Evolutionary conservation across 2,888 invertebrate species (phyloP), one percentile per base, ranked within the genome.

Genomic region (Phlogophora meticulosa): DNA sequence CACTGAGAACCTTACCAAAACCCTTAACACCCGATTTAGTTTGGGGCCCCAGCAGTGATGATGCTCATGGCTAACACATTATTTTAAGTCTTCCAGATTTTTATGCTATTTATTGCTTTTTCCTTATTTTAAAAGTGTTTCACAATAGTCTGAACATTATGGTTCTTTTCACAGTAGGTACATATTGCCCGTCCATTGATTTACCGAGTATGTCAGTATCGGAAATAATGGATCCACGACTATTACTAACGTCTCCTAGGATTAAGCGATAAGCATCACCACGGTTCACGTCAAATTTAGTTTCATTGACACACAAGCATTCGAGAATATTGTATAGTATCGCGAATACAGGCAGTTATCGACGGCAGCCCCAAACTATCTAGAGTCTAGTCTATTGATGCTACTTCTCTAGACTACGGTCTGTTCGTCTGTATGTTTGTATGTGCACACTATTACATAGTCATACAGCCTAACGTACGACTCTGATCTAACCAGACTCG

Each of bases 341-440:
- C 17, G 22, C 34, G 17, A 34, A 49, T 4, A 24, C n/a, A 10
- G 32, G 11, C 48, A 34, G 22, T 17, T 5, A 13, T n/a, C 55
- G 61, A 28, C 28, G 56, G 57, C 74, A 78, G 80, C 75, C 77
- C 76, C 77, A 74, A 72, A 74, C 72, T 57, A 52, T 64, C 65
- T 67, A 78, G 57, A 72, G 52, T 64, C 65, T 67, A 78, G 57
- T 71, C 75, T 82, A 83, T 73, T 74, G 83, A 69, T 68, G 64
- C 79, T 85, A 84, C 49, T 60, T 64, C 51, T 68, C 80, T 84
- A 85, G 56, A 65, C 72, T 84, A 83, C 63, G 53, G 59, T 61
- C 67, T 78, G 67, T 32, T 52, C 63, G 65, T 64, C 64, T 55
- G 80, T 81, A 72, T 81, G 82, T 81, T 65, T 80, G 78, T 80